These are phyloP conservation scores for Tetramorium parvispinum DNA, from an alignment of 1,140 invertebrate genomes.

Conservation along the genomic window DNA sequence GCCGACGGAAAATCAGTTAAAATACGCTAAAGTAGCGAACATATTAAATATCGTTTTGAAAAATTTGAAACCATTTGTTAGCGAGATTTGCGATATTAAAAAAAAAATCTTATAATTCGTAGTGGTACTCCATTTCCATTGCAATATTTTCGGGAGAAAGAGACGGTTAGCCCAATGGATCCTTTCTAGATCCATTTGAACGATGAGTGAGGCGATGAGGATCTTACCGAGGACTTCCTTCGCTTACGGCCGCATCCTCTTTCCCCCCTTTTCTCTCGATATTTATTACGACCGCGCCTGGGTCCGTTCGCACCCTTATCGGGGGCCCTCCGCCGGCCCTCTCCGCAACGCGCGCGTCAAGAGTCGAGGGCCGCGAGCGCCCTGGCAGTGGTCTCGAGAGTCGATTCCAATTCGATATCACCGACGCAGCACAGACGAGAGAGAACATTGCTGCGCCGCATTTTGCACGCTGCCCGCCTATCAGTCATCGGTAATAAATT, in stretches of 20 bases:
- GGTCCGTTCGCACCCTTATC: slow-evolving; percentile 52
- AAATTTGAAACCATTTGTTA: background rate
- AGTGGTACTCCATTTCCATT: background rate
- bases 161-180: background rate
- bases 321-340: background rate
- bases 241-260: background rate
- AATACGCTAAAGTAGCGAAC: too few species aligned
- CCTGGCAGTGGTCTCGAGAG: slow-evolving; percentile 38
- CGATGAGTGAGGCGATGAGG: background rate
- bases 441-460: background rate
- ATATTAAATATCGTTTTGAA: background rate
- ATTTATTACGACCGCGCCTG: slow-evolving; percentile 45
- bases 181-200: slow-evolving; percentile 1
- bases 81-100: background rate
- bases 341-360: slow-evolving; percentile 32
- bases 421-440: slow-evolving; percentile 41
- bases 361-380: slow-evolving; percentile 54
- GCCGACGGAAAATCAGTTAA: too few species aligned
- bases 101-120: background rate
- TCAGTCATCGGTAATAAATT: slow-evolving; percentile 85
- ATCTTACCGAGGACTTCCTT: slow-evolving; percentile 7
- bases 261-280: slow-evolving; percentile 16
- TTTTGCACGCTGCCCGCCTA: slow-evolving; percentile 64
- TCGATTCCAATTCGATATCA: slow-evolving; percentile 68
- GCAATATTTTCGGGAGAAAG: background rate